Evolutionary conservation across 2,113 vertebrate genomes (phyloP).

Genomic region (Cygnus atratus): DNA sequence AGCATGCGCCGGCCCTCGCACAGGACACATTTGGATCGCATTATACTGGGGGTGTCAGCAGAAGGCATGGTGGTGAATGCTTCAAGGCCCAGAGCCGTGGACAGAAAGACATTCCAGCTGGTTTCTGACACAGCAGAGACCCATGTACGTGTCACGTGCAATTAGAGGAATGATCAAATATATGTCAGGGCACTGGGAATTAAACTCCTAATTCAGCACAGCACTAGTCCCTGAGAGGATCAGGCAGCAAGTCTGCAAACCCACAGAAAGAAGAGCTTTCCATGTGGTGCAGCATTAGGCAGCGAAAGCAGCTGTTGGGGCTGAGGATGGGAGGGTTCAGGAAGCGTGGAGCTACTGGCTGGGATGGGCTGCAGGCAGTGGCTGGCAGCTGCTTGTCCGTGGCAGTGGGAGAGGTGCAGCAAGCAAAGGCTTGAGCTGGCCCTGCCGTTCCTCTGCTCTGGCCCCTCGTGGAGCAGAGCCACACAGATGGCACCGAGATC

Average conservation of each 20-base stretch:
- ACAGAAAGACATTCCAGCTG: neutral
- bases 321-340: neutral
- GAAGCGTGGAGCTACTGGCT: rapidly evolving
- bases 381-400: neutral
- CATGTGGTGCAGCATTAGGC: rapidly evolving
- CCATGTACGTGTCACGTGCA: rapidly evolving
- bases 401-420: neutral
- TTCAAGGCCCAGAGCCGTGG: neutral
- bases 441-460: neutral
- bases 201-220: neutral
- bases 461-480: neutral
- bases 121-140: neutral
- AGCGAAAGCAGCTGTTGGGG: neutral
- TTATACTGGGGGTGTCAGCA: rapidly evolving
- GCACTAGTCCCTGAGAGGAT: rapidly evolving
- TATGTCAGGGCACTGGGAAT: rapidly evolving
- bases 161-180: neutral
- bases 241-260: neutral
- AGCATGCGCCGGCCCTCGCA: rapidly evolving
- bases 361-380: neutral
- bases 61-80: rapidly evolving
- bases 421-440: neutral
- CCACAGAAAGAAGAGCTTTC: rapidly evolving
- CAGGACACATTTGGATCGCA: rapidly evolving
- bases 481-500: no score